Base-by-base conservation (phyloP, 92 coral and sea anemone species). In the Palythoa grandiflora region DNA sequence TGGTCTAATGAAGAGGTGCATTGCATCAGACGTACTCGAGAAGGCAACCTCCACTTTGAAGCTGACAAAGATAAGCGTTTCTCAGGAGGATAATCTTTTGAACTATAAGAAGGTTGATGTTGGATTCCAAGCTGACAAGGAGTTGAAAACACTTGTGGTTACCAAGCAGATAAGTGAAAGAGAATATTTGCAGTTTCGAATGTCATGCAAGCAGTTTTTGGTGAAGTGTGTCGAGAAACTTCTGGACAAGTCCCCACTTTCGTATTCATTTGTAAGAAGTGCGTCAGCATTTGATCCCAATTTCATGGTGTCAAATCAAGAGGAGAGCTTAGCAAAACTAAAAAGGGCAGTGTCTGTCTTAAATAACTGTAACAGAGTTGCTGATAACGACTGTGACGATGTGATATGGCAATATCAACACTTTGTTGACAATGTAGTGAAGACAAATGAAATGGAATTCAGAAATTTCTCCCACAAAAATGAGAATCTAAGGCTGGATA, bases 141-240 rank as follows among this genome's bases (percentile, higher is more conserved):
- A 77, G 83, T 77, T 77, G 50, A 77, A 77, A 35, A 77, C 83
- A 77, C 68, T 77, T 77, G 20, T 77, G 48, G 17, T 20, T 77
- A 54, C 83, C 68, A 77, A 77, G 81, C 81, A 77, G 81, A 77
- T 77, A 77, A 77, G 81, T 77, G 68, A 77, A 77, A 77, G 81
- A 77, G 81, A 77, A 77, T 19, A 28, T 77, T 28, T 77, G 81
- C 81, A 53, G 47, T 77, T 77, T 52, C 81, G 81, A 44, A 44
- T 44, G 48, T 44, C 48, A 44, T 44, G 48, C 48, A 44, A 44
- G 48, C 0, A 44, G 48, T 44, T 44, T 44, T 44, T 77, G 81
- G 81, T 77, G 44, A 77, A 77, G 81, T 51, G 81, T 77, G 66
- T 77, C n/a, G 19, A 9, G 66, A 52, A 77, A 77, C 81, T 77